Evolutionary conservation across 30 jellyfish, hydroid and myxozoan species (phyloP), one percentile per base, ranked within the genome.

Genomic region (Morbakka virulenta): DNA sequence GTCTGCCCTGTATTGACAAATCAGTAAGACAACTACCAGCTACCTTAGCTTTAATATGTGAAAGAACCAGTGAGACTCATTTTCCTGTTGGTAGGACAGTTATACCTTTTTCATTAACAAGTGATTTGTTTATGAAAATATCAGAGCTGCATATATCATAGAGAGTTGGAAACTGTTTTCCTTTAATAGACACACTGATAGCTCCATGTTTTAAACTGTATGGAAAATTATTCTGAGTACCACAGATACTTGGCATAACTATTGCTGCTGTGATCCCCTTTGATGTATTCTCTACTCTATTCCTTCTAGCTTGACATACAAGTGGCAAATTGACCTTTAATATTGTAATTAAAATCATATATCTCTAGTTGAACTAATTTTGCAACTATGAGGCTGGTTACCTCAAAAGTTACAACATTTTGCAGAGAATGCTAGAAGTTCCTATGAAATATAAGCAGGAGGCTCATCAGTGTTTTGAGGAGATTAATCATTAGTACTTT

Each of bases 301-400:
- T 79, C 85, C 64, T 76, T 61, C n/a, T n/a, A n/a, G 85, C 62
- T 76, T 76, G 88, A 30, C 82, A 79, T 9, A 79, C 91, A n/a
- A 24, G 50, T 49, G 20, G 91, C 91, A 67, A 79, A 79, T 67
- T 79, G 87, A 17, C 87, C 91, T 53, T n/a, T n/a, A n/a, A n/a
- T n/a, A n/a, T n/a, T n/a, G n/a, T n/a, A n/a, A n/a, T n/a, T n/a
- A n/a, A n/a, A n/a, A n/a, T n/a, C n/a, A n/a, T n/a, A n/a, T n/a
- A 35, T 69, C 62, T 68, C 53, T 0, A 76, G n/a, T n/a, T n/a
- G n/a, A n/a, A n/a, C n/a, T n/a, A n/a, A n/a, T n/a, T n/a, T n/a
- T n/a, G n/a, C n/a, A n/a, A n/a, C n/a, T n/a, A n/a, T n/a, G n/a
- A n/a, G n/a, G n/a, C n/a, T n/a, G n/a, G n/a, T n/a, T n/a, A n/a